Conservation (phyloP, 2,797 vertebrate species). For the Poecilia wingei region DNA sequence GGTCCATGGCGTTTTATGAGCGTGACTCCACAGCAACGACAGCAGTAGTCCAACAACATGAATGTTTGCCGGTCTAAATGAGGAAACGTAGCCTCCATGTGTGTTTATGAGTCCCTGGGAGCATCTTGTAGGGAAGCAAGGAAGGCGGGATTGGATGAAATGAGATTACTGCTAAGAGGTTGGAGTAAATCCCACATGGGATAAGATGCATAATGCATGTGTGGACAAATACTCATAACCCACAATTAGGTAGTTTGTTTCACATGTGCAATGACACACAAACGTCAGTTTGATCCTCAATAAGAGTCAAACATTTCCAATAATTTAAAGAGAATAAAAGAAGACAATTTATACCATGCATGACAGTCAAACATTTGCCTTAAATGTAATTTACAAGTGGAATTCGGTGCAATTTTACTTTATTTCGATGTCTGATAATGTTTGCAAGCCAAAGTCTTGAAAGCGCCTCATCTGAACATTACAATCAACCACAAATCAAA, state of each 20-base stretch:
- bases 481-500: neutral
- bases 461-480: neutral
- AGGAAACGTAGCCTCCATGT: conserved; percentile 47
- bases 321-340: neutral
- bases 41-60: conserved; percentile 85
- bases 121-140: conserved; percentile 23
- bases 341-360: neutral
- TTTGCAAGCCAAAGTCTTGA: neutral
- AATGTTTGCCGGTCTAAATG: conserved; percentile 66
- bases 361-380: neutral
- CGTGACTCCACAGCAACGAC: conserved; percentile 79
- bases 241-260: neutral
- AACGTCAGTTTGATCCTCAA: neutral
- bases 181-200: conserved; percentile 65
- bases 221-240: conserved; percentile 6
- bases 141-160: conserved; percentile 71
- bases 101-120: conserved; percentile 32
- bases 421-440: neutral
- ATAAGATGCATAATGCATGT: conserved; percentile 43
- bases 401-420: neutral
- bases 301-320: neutral
- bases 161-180: conserved; percentile 77
- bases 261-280: neutral
- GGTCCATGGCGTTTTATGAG: conserved; percentile 81
- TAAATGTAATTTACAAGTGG: neutral